Conservation (phyloP, 1,140 invertebrate genomes). For the Holotrichia oblita region DNA sequence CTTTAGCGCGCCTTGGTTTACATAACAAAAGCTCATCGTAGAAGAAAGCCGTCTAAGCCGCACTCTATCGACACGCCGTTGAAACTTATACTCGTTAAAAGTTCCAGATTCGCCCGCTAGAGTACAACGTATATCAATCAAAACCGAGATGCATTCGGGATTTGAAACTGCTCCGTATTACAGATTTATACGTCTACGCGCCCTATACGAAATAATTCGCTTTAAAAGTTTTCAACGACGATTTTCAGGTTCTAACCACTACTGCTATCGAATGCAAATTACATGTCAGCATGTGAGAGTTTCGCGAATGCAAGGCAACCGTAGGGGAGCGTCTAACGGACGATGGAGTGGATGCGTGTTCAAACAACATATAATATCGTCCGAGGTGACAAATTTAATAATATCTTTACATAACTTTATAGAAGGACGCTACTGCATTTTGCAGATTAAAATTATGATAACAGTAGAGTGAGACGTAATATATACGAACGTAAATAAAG, state of each 20-base stretch:
- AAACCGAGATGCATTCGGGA: not conserved
- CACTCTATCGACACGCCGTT: conserved; percentile 36
- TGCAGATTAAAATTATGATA: not conserved
- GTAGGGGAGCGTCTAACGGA: no score
- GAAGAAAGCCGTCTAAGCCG: not conserved
- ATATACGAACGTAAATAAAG: no score
- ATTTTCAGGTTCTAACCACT: not conserved
- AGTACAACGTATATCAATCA: conserved; percentile 33
- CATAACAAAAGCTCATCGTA: conserved; percentile 17
- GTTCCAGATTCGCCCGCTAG: conserved; percentile 22
- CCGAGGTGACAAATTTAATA: no score
- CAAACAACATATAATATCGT: no score
- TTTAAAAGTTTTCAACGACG: conserved; percentile 7
- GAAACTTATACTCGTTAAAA: conserved; percentile 26
- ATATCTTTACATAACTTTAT: no score
- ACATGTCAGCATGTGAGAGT: not conserved
- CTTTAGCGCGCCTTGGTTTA: not conserved
- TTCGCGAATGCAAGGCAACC: not conserved
- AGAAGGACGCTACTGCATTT: not conserved
- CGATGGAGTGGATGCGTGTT: not conserved
- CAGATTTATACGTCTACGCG: not conserved
- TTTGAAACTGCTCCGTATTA: not conserved
- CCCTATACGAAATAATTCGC: not conserved
- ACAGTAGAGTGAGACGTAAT: not conserved
- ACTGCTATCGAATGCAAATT: not conserved